Evolutionary conservation across 2,113 vertebrate genomes (phyloP), one percentile per base, ranked within the genome.

Genomic region (Gasterosteus aculeatus): DNA sequence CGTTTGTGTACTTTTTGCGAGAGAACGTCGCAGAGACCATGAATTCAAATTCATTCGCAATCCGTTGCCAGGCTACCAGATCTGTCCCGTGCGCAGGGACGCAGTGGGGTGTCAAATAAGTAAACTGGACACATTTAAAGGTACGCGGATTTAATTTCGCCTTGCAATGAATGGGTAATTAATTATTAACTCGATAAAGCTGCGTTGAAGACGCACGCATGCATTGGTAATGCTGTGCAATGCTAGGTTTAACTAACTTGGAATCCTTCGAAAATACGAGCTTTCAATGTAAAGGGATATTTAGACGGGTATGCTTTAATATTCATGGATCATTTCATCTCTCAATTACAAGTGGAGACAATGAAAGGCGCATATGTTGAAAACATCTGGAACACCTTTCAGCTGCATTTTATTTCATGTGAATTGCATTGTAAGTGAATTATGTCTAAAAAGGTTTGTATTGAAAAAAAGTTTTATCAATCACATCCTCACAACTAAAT

Each of bases 61-160:
- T n/a, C 42, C 22, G 66, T 16, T 69, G n/a, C 26, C 19, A 42
- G 53, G 42, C 5, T 41, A 18, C 22, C 16, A 39, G 51, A 22
- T 2, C 46, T 26, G n/a, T 31, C 35, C 57, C 0, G 38, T n/a
- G 41, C 47, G 47, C 22, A 49, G 10, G 16, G 8, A 5, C 22
- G 31, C 31, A 41, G 29, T 19, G 42, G 41, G 33, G 54, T 11
- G 65, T 39, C 33, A 67, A 33, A 62, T 38, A 73, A 69, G 63
- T 41, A 0, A 62, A 41, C 22, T 53, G 31, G 49, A 0, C 0
- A 56, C 44, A 6, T 3, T 53, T 3, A 65, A n/a, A 39, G 54
- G 80, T 76, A 3, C 2, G 33, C 2, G 2, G 16, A 16, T 18
- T 51, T 62, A 10, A 57, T n/a, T 53, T 11, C 10, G 49, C 9